Conservation (phyloP, 2,113 vertebrate genomes). For the Eolophus roseicapilla region DNA sequence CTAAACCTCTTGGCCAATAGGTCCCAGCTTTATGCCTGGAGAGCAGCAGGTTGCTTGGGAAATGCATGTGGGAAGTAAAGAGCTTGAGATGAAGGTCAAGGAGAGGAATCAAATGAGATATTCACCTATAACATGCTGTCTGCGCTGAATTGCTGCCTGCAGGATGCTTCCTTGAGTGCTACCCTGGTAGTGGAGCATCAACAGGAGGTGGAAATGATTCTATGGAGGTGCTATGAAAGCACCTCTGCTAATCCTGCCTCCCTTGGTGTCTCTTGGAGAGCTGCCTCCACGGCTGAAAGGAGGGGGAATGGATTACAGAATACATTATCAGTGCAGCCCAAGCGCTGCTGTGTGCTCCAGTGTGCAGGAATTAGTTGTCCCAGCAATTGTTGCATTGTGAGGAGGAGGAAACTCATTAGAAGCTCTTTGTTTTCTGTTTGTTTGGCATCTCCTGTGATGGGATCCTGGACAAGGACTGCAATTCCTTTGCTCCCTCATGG, state of each 20-base stretch:
- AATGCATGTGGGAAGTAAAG: neutral
- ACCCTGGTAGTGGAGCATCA: neutral
- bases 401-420: neutral
- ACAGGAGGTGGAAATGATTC: neutral
- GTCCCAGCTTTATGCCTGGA: neutral
- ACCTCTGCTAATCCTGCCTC: neutral
- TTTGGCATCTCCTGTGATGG: neutral
- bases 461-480: neutral
- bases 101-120: neutral
- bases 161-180: neutral
- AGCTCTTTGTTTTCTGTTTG: slow-evolving; percentile 7
- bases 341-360: neutral
- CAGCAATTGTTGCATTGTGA: neutral
- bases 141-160: neutral
- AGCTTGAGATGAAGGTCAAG: neutral
- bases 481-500: neutral
- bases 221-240: neutral
- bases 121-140: neutral
- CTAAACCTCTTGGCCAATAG: neutral
- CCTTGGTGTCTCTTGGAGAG: neutral
- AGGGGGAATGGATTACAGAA: neutral
- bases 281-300: neutral
- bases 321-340: neutral
- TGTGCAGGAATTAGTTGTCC: neutral
- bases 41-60: neutral